phyloP scores from a whole-genome alignment of 2,797 vertebrate genomes.

The Sebastes iracundus region DNA sequence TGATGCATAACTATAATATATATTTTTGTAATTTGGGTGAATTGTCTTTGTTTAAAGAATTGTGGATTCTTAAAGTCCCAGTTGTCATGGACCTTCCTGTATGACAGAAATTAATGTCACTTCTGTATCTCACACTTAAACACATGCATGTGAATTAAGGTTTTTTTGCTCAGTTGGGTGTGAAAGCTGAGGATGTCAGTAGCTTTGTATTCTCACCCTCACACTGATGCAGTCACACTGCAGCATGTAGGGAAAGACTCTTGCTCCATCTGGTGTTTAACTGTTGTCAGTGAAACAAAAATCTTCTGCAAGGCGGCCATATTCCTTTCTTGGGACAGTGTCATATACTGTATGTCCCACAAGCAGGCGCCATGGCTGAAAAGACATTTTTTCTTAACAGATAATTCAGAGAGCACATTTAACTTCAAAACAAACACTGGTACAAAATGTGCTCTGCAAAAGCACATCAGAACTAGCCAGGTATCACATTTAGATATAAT shows the following conservation, averaged over 20 bases:
- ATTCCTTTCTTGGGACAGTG: not conserved
- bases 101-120: not conserved
- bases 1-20: not conserved
- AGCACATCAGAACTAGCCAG: not conserved
- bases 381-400: not conserved
- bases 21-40: not conserved
- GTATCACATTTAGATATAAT: not conserved
- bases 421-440: not conserved
- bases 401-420: not conserved
- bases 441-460: not conserved
- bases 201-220: not conserved
- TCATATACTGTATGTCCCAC: not conserved
- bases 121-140: not conserved
- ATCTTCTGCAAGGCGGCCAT: not conserved
- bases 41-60: not conserved
- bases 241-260: not conserved
- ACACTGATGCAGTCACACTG: not conserved
- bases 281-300: not conserved
- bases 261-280: slow-evolving; percentile 65
- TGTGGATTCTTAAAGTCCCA: not conserved
- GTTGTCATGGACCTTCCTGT: not conserved
- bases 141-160: not conserved
- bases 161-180: not conserved
- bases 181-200: not conserved
- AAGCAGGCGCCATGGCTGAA: not conserved